Evolutionary conservation across 2,797 vertebrate genomes (phyloP), one percentile per base, ranked within the genome.

Genomic region (Sebastes jordani): DNA sequence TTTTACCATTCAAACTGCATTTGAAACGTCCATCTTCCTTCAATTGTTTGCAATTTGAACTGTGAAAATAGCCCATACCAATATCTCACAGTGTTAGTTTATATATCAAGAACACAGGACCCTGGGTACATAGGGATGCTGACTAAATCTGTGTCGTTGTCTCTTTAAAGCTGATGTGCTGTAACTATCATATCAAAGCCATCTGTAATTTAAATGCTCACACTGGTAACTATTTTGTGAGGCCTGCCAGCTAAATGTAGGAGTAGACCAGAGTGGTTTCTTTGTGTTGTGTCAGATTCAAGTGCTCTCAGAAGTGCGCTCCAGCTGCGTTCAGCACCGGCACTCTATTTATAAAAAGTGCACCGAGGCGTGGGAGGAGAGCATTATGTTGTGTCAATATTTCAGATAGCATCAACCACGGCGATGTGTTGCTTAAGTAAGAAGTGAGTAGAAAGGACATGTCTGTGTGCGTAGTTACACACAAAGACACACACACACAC

Each of bases 371-470:
- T 93, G 82, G 90, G 92, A 84, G 88, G 81, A 71, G 83, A 90
- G 84, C 88, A 86, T 91, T 83, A 87, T 92, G 86, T 91, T 86
- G 85, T 83, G 84, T 91, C 86, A 89, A 90, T 93, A 92, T 85
- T 87, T 88, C 75, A 84, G 83, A 88, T 71, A 27, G 58, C 69
- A 78, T 76, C 52, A 89, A 85, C 62, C 76, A 72, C 36, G 5
- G 46, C 7, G 9, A 81, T 78, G 78, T 82, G 80, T 85, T 86
- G 64, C 80, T 89, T 64, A 81, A 82, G 71, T 78, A 73, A 87
- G 79, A 74, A 87, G 79, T 60, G 73, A 90, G 64, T 61, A 65
- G 70, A 90, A 64, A 80, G 72, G 68, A 85, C 60, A 83, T 60
- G 70, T 68, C 72, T 77, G 64, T 42, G 71, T 71, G 67, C 30